Percentiles rank a stretch among this genome's conserved stretches.
These are phyloP conservation scores for Cyprinodon variegatus DNA, from an alignment of 2,113 vertebrate species.

Conservation along the genomic window DNA sequence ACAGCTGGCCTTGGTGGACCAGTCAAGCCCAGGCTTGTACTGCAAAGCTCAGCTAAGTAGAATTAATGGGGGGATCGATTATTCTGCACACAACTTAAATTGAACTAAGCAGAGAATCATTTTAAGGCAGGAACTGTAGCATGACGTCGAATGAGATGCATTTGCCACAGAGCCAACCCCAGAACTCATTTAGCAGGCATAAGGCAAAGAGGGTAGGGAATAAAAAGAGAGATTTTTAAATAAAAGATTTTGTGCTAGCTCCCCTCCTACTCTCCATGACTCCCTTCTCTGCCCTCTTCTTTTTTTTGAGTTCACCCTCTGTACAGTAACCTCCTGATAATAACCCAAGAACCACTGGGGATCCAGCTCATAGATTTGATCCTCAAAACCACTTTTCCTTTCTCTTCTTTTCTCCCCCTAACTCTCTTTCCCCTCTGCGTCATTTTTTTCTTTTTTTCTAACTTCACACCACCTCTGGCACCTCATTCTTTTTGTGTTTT, in stretches of 20 bases:
- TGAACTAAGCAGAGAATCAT: conserved; percentile 80
- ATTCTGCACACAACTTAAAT: conserved; percentile 78
- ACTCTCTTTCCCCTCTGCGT: conserved; percentile 7
- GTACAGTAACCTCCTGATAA: conserved; percentile 46
- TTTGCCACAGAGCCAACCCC: conserved; percentile 50
- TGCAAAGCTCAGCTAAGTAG: conserved; percentile 79
- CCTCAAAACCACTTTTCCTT: conserved; percentile 45
- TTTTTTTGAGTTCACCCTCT: conserved; percentile 46
- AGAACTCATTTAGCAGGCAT: conserved; percentile 59
- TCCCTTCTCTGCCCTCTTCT: conserved; percentile 11
- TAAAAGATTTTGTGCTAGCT: conserved; percentile 26
- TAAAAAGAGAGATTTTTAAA: conserved; percentile 60
- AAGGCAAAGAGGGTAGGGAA: conserved; percentile 40
- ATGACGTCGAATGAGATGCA: conserved; percentile 70
- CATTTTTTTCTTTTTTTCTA: conserved; percentile 39
- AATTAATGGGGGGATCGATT: conserved; percentile 84
- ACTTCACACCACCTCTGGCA: conserved; percentile 65
- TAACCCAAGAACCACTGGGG: conserved; percentile 38
- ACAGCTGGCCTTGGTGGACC: conserved; percentile 77
- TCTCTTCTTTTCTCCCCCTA: conserved; percentile 14
- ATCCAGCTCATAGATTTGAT: conserved; percentile 55
- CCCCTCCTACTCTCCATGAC: conserved; percentile 17
- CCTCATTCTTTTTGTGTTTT: conserved; percentile 77
- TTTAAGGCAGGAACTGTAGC: conserved; percentile 73
- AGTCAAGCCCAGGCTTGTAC: conserved; percentile 78